phyloP scores from a whole-genome alignment of 2,888 invertebrate genomes.

The Coelinius sp. region DNA sequence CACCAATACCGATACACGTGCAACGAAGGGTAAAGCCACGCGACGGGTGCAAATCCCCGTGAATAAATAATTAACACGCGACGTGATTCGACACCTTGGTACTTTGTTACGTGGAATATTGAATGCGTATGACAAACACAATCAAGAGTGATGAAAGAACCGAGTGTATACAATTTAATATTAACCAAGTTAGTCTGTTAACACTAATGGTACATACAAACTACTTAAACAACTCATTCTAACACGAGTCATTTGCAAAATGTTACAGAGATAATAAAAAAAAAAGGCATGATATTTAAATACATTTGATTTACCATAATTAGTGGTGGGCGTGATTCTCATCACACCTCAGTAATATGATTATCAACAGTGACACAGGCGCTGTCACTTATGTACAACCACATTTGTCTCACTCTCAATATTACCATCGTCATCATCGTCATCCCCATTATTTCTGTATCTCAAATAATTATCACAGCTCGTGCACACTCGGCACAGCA shows the following conservation, averaged over 20 bases:
- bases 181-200: conserved; percentile 23
- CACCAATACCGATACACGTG: conserved; percentile 40
- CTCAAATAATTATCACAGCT: conserved; percentile 43
- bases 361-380: conserved; percentile 2
- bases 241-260: background rate
- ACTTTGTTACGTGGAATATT: background rate
- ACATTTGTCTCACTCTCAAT: background rate
- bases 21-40: conserved; percentile 29
- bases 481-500: conserved; percentile 47
- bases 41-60: conserved; percentile 22
- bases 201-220: background rate
- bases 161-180: background rate
- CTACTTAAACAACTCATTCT: conserved; percentile 18
- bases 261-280: background rate
- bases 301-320: conserved; percentile 35
- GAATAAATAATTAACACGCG: conserved; percentile 23
- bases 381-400: conserved; percentile 19
- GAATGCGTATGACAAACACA: background rate
- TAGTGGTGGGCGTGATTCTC: conserved; percentile 32
- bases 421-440: conserved; percentile 25
- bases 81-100: conserved; percentile 10
- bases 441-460: conserved; percentile 20
- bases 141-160: background rate
- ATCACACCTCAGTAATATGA: conserved; percentile 32
- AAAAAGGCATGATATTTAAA: conserved; percentile 7